A percentile compares a stretch with the other conserved stretches of the same genome.
Conservation (phyloP, 2,888 invertebrate genomes). For the Meiosimyza platycephala region DNA sequence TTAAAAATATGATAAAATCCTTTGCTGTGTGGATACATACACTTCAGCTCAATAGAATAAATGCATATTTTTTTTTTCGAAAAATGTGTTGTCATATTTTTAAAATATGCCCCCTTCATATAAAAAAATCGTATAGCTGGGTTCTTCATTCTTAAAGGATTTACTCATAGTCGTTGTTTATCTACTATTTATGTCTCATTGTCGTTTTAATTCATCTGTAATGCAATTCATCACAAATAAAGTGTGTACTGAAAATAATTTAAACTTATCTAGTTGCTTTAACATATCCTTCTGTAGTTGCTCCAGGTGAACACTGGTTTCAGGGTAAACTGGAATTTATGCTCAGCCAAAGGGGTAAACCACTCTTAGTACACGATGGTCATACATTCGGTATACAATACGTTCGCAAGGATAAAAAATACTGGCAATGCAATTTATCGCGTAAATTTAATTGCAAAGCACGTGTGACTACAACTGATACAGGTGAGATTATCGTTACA, state of each 20-base stretch:
- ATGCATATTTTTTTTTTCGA: too few relatives aligned
- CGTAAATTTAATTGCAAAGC: constrained; percentile 68
- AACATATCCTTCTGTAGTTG: constrained; percentile 55
- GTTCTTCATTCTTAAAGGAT: too few relatives aligned
- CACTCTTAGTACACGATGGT: constrained; percentile 66
- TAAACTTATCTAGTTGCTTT: background rate
- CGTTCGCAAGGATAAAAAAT: constrained; percentile 68
- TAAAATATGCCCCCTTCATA: too few relatives aligned
- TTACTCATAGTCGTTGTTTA: too few relatives aligned
- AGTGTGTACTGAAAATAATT: background rate
- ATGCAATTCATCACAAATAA: background rate
- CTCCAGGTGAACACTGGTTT: constrained; percentile 68
- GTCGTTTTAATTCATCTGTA: too few relatives aligned
- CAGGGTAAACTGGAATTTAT: constrained; percentile 68
- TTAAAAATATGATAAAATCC: too few relatives aligned
- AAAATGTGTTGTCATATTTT: too few relatives aligned
- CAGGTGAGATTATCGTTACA: constrained; percentile 64
- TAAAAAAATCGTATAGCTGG: too few relatives aligned
- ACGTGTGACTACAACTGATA: constrained; percentile 66
- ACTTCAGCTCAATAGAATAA: too few relatives aligned
- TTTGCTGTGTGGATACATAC: too few relatives aligned
- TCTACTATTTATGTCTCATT: too few relatives aligned
- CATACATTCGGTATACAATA: constrained; percentile 68
- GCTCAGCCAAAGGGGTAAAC: constrained; percentile 68
- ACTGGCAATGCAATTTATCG: constrained; percentile 68